Percentiles rank a stretch among this genome's conserved stretches.
phyloP scores from a whole-genome alignment of 1,140 invertebrate species.

The Zaprionus kolodkinae region DNA sequence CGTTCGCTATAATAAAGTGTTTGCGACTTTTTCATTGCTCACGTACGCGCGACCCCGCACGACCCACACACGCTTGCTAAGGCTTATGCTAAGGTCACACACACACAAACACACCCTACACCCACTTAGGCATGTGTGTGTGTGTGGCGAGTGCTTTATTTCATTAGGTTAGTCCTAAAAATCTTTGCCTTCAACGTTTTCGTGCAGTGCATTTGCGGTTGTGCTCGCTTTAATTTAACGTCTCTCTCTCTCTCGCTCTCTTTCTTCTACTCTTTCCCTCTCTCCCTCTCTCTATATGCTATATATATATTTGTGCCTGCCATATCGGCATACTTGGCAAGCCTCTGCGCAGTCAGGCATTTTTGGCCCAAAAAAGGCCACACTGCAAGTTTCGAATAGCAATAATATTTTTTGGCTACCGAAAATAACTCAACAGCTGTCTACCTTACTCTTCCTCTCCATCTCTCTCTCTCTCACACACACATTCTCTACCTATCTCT shows the following conservation, averaged over 20 bases:
- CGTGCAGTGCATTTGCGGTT: neutral
- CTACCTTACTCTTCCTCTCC: neutral
- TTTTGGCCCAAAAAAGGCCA: slow-evolving; percentile 42
- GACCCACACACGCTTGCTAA: slow-evolving; percentile 61
- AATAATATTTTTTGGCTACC: slow-evolving; percentile 72
- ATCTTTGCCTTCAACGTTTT: slow-evolving; percentile 69
- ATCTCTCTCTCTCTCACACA: neutral
- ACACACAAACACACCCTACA: no score
- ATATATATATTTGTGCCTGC: slow-evolving; percentile 3
- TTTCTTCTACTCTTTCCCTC: neutral
- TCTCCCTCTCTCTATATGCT: slow-evolving; percentile 15
- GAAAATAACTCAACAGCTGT: slow-evolving; percentile 59
- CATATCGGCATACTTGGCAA: slow-evolving; percentile 2
- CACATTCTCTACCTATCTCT: neutral
- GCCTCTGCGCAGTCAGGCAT: slow-evolving; percentile 7
- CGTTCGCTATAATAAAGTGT: slow-evolving; percentile 77
- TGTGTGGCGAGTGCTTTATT: slow-evolving; percentile 77
- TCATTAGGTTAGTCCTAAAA: slow-evolving; percentile 72
- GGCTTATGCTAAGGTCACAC: slow-evolving; percentile 61
- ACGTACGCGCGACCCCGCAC: slow-evolving; percentile 72
- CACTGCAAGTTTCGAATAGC: slow-evolving; percentile 77
- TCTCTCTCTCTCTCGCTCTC: neutral
- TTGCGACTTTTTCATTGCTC: slow-evolving; percentile 83
- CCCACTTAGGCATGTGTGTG: slow-evolving; percentile 20
- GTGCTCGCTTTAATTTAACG: neutral